Base-by-base conservation (phyloP, 37 sponge, comb jelly and placozoan species). In the Eunapius fragilis region DNA sequence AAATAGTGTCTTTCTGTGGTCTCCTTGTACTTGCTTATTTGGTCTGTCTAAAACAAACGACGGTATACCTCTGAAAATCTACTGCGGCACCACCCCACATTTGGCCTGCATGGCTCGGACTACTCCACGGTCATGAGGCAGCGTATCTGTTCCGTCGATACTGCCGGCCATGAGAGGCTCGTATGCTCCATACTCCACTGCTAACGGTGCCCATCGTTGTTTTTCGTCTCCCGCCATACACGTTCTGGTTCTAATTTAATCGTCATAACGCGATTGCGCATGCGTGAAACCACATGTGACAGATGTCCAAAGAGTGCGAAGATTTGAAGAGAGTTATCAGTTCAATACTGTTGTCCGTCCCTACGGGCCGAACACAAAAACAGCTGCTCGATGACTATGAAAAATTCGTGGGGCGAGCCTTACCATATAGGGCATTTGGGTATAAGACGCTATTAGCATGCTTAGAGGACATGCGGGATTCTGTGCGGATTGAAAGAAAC, bases 141-240 rank as follows among this genome's bases (percentile, higher is more conserved):
- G 34, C 0, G 77, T 78, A 72, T 97, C 99, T 69, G 99, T 99
- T 28, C 97, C 97, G 76, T 99, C 99, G 68, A 99, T 99, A 70
- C 99, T 99, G 5, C 99, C 99, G 3, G 95, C 90, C 85, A 78
- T 84, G 17, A 99, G 88, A 19, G 99, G 96, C 72, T 92, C 86
- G 80, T 99, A 99, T 13, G 68, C 70, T 4, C 91, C 91, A 31
- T 81, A 71, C 0, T 94, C 94, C 2, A 85, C 82, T 11, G 80
- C 79, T 50, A 80, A 31, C 22, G 84, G 88, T 11, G 84, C 79
- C 92, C 92, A 91, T 12, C 31, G 36, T 37, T 26, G 35, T 36
- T 25, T 26, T 11, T 80, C 23, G 2, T 68, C 33, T 24, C n/a
- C 32, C 0, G 31, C 69, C 69, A 80, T 80, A 32, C 25, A 26